A percentile compares a stretch with the other conserved stretches of the same genome.
Evolutionary conservation across 2,888 invertebrate species (phyloP).

Genomic region (Chrysopilus asiliformis): DNA sequence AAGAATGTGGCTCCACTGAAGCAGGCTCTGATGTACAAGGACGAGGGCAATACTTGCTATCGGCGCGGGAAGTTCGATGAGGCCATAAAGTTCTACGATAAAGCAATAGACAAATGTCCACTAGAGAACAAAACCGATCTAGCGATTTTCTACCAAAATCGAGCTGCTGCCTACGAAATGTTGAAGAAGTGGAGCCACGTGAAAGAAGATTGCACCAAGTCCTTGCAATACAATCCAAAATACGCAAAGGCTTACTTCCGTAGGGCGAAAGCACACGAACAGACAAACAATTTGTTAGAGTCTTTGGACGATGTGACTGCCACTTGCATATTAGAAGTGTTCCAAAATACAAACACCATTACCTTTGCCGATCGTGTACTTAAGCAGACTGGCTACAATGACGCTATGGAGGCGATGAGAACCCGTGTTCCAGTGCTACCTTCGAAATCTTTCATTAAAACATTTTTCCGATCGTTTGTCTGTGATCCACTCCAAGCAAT

Average conservation of each 20-base stretch:
- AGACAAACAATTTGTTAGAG: conserved; percentile 60
- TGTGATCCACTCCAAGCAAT: conserved; percentile 64
- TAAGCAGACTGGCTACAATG: conserved; percentile 51
- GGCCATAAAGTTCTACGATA: conserved; percentile 78
- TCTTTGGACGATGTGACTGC: conserved; percentile 88
- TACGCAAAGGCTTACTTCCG: conserved; percentile 81
- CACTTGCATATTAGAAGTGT: conserved; percentile 80
- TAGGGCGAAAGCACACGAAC: conserved; percentile 71
- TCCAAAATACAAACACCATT: conserved; percentile 67
- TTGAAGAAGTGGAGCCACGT: conserved; percentile 73
- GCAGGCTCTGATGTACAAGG: conserved; percentile 66
- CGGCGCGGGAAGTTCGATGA: conserved; percentile 78
- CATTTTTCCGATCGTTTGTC: conserved; percentile 77
- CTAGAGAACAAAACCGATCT: conserved; percentile 56
- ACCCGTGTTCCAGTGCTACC: conserved; percentile 62
- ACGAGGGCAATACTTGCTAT: conserved; percentile 78
- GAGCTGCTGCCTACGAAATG: conserved; percentile 90
- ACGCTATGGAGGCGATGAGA: conserved; percentile 61
- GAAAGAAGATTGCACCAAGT: conserved; percentile 73
- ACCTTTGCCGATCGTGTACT: conserved; percentile 78
- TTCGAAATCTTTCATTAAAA: conserved; percentile 72
- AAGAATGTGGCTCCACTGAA: conserved; percentile 46
- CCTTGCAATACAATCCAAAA: conserved; percentile 68
- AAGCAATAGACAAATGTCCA: conserved; percentile 85
- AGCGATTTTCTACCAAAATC: conserved; percentile 89